phyloP scores from a whole-genome alignment of 2,888 invertebrate species.

The Scaeva pyrastri region DNA sequence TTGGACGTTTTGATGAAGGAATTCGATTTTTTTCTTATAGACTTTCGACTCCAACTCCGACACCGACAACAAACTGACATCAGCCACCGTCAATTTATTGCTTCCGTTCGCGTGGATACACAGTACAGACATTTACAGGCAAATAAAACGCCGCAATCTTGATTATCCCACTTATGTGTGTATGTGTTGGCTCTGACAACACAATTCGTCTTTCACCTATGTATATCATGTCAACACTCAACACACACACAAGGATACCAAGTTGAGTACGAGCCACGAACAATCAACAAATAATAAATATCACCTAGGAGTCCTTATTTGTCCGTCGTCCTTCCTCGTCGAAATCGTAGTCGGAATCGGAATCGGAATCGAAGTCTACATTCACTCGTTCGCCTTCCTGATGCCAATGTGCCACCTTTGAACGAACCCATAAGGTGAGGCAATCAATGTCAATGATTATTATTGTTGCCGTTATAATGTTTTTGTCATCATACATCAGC shows the following conservation, averaged over 20 bases:
- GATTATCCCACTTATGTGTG: constrained; percentile 41
- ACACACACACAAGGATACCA: too few relatives aligned
- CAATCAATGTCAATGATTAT: constrained; percentile 70
- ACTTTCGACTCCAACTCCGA: background rate
- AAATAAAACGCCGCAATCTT: constrained; percentile 54
- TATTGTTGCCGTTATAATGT: constrained; percentile 44
- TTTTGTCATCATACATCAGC: constrained; percentile 11
- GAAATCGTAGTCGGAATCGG: too few relatives aligned
- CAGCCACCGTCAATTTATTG: constrained; percentile 64
- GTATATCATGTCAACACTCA: constrained; percentile 65
- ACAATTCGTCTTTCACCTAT: constrained; percentile 60
- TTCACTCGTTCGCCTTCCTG: background rate
- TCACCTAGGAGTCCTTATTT: constrained; percentile 60
- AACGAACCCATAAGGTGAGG: constrained; percentile 30
- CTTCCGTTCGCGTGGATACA: constrained; percentile 26
- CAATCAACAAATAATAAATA: constrained; percentile 73
- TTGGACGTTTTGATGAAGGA: constrained; percentile 40
- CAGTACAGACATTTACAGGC: background rate
- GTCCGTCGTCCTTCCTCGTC: constrained; percentile 30
- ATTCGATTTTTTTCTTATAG: constrained; percentile 39
- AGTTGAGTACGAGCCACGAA: constrained; percentile 6
- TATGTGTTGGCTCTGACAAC: background rate
- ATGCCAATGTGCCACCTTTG: constrained; percentile 68
- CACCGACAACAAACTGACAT: constrained; percentile 14
- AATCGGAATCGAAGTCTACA: too few relatives aligned